Evolutionary conservation across 2,888 invertebrate genomes (phyloP).

Genomic region (Poecilobothrus nobilitatus): DNA sequence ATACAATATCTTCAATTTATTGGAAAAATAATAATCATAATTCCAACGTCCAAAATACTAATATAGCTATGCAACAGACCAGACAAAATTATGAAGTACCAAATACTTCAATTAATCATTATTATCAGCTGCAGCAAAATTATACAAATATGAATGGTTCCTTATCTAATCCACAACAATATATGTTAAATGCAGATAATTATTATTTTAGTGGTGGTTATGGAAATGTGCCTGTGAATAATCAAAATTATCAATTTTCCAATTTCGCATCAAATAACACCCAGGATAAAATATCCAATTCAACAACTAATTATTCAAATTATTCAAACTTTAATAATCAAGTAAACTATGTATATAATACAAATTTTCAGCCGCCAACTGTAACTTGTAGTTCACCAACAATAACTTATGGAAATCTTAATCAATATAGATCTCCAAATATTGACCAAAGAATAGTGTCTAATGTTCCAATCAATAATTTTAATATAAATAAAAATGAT

Average conservation of each 20-base stretch:
- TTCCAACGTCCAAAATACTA: neutral
- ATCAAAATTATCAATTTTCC: neutral
- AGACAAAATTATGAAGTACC: neutral
- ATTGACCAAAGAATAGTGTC: neutral
- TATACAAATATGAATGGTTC: conserved; percentile 23
- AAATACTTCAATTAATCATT: conserved; percentile 3
- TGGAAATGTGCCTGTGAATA: neutral
- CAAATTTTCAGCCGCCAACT: neutral
- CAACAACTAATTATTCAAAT: neutral
- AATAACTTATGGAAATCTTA: neutral
- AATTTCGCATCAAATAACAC: neutral
- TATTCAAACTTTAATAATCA: neutral
- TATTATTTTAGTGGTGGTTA: neutral
- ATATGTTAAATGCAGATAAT: neutral
- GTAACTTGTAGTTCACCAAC: neutral
- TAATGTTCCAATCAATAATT: neutral
- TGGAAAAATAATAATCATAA: conserved; percentile 26
- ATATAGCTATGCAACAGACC: neutral
- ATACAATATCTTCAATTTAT: conserved; percentile 22
- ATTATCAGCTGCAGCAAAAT: conserved; percentile 12
- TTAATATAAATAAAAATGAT: too few species aligned
- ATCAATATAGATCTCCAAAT: neutral
- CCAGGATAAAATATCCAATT: neutral
- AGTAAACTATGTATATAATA: neutral
- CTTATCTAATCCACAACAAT: conserved; percentile 1